Evolutionary conservation across 2,113 vertebrate genomes (phyloP), one percentile per base, ranked within the genome.

Genomic region (Calyptomena viridis): DNA sequence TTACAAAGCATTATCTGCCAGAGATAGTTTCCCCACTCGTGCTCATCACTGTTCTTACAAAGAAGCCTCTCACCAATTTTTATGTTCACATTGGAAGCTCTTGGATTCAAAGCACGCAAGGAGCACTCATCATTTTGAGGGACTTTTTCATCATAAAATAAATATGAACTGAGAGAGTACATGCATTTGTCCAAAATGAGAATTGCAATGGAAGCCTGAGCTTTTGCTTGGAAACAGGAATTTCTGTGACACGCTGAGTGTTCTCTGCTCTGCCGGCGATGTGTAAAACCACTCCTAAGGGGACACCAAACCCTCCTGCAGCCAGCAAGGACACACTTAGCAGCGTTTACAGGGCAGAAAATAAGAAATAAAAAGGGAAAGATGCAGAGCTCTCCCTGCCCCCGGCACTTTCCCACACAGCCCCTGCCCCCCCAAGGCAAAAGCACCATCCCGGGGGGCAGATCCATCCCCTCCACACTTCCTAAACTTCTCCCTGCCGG

Each of bases 351-450:
- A 56, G 30, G 24, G 33, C 25, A 24, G 33, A 19, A 20, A 35
- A 25, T 33, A 17, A 14, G 17, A 11, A 40, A 40, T 0, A 0
- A 5, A 46, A 27, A 9, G 17, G 7, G 28, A 8, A 27, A 44
- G 2, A 23, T 30, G 62, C 40, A 9, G 63, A 31, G 28, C 55
- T 5, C 50, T 77, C 31, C 83, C 49, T 1, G 14, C 13, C 4
- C 4, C 27, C 81, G 0, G 33, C 1, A 21, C 74, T 11, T 12
- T 24, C 81, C 72, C 6, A 0, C 40, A 4, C n/a, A 3, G 24
- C 69, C 19, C 33, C 13, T 0, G 22, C 3, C 2, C 16, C 17
- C 39, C 0, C 14, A 1, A 2, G 42, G 37, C 10, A 18, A 21
- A 35, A 39, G 31, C 49, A 52, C 14, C 27, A 0, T 8, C 47